Percentiles rank a stretch among this genome's conserved stretches.
Evolutionary conservation across 2,888 invertebrate species (phyloP).

Genomic region (Campoletis raptor): DNA sequence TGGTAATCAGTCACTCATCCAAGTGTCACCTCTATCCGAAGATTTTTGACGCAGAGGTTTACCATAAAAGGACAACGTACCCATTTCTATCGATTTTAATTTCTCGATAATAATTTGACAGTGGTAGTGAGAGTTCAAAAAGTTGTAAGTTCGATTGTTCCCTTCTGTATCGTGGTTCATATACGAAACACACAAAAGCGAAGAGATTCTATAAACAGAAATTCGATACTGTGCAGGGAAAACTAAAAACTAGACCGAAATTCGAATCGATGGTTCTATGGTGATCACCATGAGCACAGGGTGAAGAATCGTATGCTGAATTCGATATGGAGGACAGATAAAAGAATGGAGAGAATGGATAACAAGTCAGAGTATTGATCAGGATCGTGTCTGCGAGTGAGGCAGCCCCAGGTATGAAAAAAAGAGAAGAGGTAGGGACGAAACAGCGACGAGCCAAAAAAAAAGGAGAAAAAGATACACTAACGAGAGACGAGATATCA

Average conservation of each 20-base stretch:
- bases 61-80: neutral
- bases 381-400: neutral
- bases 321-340: constrained; percentile 3
- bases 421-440: neutral
- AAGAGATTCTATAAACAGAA: neutral
- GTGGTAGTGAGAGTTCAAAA: neutral
- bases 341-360: constrained; percentile 3
- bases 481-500: constrained; percentile 43
- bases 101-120: neutral
- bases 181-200: neutral
- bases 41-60: neutral
- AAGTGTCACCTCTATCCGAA: neutral
- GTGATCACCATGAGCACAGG: neutral
- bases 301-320: neutral
- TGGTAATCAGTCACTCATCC: neutral
- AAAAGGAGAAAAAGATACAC: constrained; percentile 14
- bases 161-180: neutral
- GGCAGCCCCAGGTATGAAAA: neutral
- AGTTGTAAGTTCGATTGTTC: neutral
- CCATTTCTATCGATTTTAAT: neutral
- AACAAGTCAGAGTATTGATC: neutral
- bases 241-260: neutral
- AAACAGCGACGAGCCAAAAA: neutral
- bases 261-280: constrained; percentile 2
- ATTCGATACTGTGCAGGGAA: constrained; percentile 6